Conservation (phyloP, 2,888 invertebrate species). For the Frankliniella fusca region DNA sequence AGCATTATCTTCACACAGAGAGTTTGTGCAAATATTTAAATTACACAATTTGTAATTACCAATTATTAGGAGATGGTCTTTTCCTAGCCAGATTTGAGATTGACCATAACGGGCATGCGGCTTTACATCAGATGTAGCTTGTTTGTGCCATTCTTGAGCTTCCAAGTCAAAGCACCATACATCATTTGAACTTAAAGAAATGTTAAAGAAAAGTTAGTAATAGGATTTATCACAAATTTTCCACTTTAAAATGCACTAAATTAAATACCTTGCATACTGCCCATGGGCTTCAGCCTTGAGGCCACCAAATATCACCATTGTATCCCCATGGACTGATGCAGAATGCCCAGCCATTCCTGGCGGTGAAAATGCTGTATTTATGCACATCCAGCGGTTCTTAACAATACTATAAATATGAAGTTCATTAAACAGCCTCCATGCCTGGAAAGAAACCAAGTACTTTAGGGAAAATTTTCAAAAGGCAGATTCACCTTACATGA, state of each 20-base stretch:
- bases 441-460: slow-evolving; percentile 45
- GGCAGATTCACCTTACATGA: too few species aligned
- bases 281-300: slow-evolving; percentile 48
- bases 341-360: slow-evolving; percentile 91
- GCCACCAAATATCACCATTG: slow-evolving; percentile 81
- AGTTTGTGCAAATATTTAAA: not conserved
- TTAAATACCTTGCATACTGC: not conserved
- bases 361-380: slow-evolving; percentile 59
- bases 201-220: slow-evolving; percentile 28
- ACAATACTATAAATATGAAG: slow-evolving; percentile 80
- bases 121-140: slow-evolving; percentile 61
- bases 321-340: slow-evolving; percentile 74
- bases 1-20: not conserved
- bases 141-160: slow-evolving; percentile 72
- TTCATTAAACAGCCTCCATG: slow-evolving; percentile 84
- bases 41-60: slow-evolving; percentile 46
- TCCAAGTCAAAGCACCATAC: slow-evolving; percentile 83
- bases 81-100: slow-evolving; percentile 79
- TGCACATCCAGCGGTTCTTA: slow-evolving; percentile 72
- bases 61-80: slow-evolving; percentile 70
- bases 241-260: slow-evolving; percentile 45
- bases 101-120: slow-evolving; percentile 89
- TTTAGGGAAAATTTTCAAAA: not conserved
- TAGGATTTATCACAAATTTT: slow-evolving; percentile 42
- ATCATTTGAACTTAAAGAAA: slow-evolving; percentile 64